These are phyloP conservation scores for Urocyon cinereoargenteus DNA, from an alignment of 2,797 vertebrate genomes.

Conservation along the genomic window DNA sequence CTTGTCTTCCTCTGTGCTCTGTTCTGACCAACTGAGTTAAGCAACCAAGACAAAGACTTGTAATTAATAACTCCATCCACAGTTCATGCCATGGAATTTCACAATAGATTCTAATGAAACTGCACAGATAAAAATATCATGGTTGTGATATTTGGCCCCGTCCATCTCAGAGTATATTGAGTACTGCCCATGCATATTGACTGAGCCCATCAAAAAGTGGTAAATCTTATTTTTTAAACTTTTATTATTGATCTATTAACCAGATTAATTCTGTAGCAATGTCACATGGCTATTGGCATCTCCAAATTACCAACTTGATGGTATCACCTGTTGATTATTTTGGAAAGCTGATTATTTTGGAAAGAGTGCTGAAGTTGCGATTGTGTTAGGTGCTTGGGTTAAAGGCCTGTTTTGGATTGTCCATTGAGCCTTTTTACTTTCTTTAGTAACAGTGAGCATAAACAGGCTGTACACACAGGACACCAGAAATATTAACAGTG, in stretches of 20 bases:
- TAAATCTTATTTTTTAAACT: constrained; percentile 22
- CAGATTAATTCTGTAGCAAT: background rate
- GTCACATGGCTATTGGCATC: background rate
- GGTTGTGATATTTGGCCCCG: background rate
- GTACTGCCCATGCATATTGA: background rate
- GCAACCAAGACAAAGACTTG: background rate
- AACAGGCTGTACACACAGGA: background rate
- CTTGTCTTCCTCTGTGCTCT: background rate
- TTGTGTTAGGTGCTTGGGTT: background rate
- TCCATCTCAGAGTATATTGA: background rate
- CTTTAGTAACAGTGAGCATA: background rate
- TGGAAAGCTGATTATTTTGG: background rate
- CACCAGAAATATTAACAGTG: background rate
- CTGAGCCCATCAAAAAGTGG: background rate
- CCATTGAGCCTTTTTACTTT: background rate
- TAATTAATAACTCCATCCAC: background rate
- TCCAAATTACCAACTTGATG: background rate
- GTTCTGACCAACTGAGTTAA: background rate
- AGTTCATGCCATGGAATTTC: background rate
- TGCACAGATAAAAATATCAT: background rate
- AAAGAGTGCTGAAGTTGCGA: background rate
- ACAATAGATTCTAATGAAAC: background rate
- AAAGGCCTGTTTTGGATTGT: background rate
- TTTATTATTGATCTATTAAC: background rate
- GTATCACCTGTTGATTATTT: background rate